A percentile compares a stretch with the other conserved stretches of the same genome.
phyloP scores from a whole-genome alignment of 2,888 invertebrate genomes.

The Mongoloraphidia duomilia region DNA sequence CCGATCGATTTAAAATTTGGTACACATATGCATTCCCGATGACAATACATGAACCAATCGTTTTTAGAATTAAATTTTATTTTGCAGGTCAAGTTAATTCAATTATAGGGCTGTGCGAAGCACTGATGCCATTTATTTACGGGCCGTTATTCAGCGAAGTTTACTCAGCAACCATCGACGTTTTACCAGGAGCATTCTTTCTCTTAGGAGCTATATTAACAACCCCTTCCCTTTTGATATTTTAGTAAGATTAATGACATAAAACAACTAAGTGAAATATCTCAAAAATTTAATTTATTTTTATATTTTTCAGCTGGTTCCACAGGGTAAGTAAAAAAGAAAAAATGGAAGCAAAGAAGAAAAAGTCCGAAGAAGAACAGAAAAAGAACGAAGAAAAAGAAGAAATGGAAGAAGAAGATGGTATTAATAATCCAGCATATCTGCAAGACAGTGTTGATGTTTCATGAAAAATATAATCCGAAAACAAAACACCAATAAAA shows the following conservation, averaged over 20 bases:
- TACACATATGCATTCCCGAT: too few relatives aligned
- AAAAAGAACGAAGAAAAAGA: conserved; percentile 25
- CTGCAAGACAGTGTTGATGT: conserved; percentile 25
- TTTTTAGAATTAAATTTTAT: too few relatives aligned
- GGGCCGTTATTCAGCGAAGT: conserved; percentile 24
- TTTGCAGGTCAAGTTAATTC: conserved; percentile 36
- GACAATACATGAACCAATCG: too few relatives aligned
- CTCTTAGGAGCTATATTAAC: conserved; percentile 21
- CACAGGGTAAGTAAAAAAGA: conserved; percentile 18
- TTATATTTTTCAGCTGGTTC: conserved; percentile 28
- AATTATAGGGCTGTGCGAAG: conserved; percentile 24
- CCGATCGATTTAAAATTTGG: too few relatives aligned
- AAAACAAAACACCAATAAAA: background rate
- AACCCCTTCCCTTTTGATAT: conserved; percentile 21
- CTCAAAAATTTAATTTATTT: conserved; percentile 8
- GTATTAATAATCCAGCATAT: conserved; percentile 23
- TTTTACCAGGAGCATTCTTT: conserved; percentile 23
- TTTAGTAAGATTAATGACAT: conserved; percentile 19
- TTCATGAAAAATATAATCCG: background rate
- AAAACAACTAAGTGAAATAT: conserved; percentile 19
- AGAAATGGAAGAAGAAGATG: conserved; percentile 26
- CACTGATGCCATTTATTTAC: conserved; percentile 23
- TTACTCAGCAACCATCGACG: conserved; percentile 22
- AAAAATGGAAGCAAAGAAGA: too few relatives aligned
- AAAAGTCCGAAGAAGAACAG: conserved; percentile 17